phyloP scores from a whole-genome alignment of 2,888 invertebrate genomes.

The Drosophila flavopinicola region DNA sequence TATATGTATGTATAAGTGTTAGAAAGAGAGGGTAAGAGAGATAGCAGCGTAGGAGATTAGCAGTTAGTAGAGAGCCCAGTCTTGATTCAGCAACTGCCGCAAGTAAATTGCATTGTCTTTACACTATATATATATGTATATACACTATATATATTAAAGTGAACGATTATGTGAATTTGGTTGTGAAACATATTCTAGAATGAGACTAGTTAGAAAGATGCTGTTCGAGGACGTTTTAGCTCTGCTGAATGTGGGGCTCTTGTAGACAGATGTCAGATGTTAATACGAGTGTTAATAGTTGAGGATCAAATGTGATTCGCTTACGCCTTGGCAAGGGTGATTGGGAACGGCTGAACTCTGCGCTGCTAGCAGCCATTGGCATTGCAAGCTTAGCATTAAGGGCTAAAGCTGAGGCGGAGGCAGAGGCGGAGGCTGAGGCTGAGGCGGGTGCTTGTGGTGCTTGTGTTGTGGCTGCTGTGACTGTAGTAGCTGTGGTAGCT shows the following conservation, averaged over 20 bases:
- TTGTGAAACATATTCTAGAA: too few relatives aligned
- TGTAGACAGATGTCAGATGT: constrained; percentile 13
- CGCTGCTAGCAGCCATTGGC: constrained; percentile 64
- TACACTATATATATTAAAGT: too few relatives aligned
- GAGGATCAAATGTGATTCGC: constrained; percentile 51
- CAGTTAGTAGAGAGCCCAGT: constrained; percentile 27
- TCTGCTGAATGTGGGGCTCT: constrained; percentile 1
- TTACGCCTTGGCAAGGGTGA: constrained; percentile 84
- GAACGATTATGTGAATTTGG: too few relatives aligned
- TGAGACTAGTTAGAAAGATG: too few relatives aligned
- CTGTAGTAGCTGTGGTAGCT: constrained; percentile 23
- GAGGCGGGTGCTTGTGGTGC: constrained; percentile 49
- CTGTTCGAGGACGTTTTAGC: constrained; percentile 16
- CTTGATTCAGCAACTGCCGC: constrained; percentile 5
- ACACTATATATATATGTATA: too few relatives aligned
- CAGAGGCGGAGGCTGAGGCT: constrained; percentile 56
- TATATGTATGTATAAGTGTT: constrained; percentile 8
- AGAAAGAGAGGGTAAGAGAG: constrained; percentile 7
- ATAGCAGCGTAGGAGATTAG: constrained; percentile 24
- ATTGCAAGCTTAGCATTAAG: constrained; percentile 72
- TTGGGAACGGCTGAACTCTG: constrained; percentile 83
- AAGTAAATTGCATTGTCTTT: too few relatives aligned
- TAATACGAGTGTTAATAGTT: constrained; percentile 20
- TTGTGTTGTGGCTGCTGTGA: constrained; percentile 25
- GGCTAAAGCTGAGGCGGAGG: constrained; percentile 59